phyloP scores from a whole-genome alignment of 2,888 invertebrate genomes.

The Aradus depressus region DNA sequence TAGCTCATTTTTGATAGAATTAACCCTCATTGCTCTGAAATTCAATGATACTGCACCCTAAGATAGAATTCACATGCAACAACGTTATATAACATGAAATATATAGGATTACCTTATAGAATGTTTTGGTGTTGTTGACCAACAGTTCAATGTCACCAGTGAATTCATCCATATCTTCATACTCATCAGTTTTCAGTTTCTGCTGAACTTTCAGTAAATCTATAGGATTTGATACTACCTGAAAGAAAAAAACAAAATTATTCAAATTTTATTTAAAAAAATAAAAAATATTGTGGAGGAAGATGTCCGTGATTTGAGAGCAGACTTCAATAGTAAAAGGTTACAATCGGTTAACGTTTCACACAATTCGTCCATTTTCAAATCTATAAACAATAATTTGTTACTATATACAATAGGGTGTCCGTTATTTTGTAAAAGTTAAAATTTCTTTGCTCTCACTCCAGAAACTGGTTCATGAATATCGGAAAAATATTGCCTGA shows the following conservation, averaged over 20 bases:
- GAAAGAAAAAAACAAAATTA: slow-evolving; percentile 33
- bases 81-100: background rate
- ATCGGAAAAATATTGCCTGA: too few species aligned
- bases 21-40: too few species aligned
- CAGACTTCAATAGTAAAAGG: too few species aligned
- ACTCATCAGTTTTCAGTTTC: slow-evolving; percentile 93
- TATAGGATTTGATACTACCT: slow-evolving; percentile 84
- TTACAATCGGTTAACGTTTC: too few species aligned
- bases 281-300: background rate
- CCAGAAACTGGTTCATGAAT: too few species aligned
- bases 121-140: slow-evolving; percentile 88
- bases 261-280: slow-evolving; percentile 3
- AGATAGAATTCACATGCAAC: background rate
- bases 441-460: too few species aligned
- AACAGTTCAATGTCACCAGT: slow-evolving; percentile 82
- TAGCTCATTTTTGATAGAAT: too few species aligned
- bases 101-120: slow-evolving; percentile 56
- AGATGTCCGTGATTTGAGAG: background rate
- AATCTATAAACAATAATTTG: too few species aligned
- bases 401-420: too few species aligned
- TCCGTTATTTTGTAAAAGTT: too few species aligned
- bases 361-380: too few species aligned
- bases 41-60: background rate
- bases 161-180: slow-evolving; percentile 85
- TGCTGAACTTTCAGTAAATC: slow-evolving; percentile 91